These are phyloP conservation scores for Columba guinea DNA, from an alignment of 2,797 vertebrate genomes.

Conservation along the genomic window DNA sequence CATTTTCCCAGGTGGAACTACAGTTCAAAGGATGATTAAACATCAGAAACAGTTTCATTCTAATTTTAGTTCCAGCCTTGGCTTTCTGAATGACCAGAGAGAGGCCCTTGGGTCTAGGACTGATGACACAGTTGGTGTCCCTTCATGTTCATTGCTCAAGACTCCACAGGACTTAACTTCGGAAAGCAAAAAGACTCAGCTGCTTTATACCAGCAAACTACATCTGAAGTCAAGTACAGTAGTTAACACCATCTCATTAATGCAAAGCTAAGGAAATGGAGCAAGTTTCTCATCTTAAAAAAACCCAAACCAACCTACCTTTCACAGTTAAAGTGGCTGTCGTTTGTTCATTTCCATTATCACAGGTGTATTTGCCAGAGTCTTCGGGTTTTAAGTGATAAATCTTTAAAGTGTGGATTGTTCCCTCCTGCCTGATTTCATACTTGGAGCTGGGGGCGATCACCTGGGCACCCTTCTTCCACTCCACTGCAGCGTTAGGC, in stretches of 20 bases:
- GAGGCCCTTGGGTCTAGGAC: background rate
- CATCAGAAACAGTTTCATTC: background rate
- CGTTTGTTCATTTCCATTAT: constrained; percentile 37
- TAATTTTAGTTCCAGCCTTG: background rate
- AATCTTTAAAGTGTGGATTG: constrained; percentile 37
- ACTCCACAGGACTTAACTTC: background rate
- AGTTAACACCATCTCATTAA: background rate
- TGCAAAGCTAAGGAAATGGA: background rate
- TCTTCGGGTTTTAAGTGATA: constrained; percentile 33
- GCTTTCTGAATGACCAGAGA: background rate
- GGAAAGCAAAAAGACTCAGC: background rate
- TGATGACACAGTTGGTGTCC: background rate
- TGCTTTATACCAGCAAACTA: background rate
- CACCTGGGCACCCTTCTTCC: constrained; percentile 39
- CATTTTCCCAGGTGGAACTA: background rate
- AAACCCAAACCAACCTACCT: background rate
- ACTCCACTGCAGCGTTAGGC: background rate
- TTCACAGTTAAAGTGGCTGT: constrained; percentile 55
- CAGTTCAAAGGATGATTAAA: background rate
- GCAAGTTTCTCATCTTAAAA: background rate
- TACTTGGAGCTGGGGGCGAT: constrained; percentile 39
- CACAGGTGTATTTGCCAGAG: constrained; percentile 52
- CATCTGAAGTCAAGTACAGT: background rate
- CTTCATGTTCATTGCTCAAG: background rate
- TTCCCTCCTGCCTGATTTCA: constrained; percentile 45